phyloP scores from a whole-genome alignment of 2,797 vertebrate genomes.

The Anguilla marmorata region DNA sequence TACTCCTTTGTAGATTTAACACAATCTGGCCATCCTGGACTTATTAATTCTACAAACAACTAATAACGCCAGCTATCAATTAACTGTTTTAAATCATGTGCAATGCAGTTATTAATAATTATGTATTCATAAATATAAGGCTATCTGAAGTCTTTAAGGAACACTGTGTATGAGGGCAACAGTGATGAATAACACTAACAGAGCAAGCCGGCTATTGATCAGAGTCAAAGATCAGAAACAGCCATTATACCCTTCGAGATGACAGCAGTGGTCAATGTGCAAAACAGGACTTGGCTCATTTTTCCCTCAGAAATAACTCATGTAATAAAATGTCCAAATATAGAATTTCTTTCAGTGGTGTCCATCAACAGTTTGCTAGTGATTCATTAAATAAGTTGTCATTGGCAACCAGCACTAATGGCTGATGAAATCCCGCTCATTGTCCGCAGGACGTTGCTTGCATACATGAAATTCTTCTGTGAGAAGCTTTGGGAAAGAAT shows the following conservation, averaged over 20 bases:
- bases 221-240: background rate
- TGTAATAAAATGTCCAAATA: background rate
- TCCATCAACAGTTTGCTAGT: background rate
- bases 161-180: background rate
- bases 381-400: background rate
- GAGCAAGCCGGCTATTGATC: background rate
- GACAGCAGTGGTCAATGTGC: background rate
- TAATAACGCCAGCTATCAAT: background rate
- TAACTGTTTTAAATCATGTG: background rate
- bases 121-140: background rate
- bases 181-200: background rate
- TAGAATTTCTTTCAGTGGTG: background rate
- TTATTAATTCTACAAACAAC: too few species aligned
- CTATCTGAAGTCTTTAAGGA: background rate
- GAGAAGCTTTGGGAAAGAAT: background rate
- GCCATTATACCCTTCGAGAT: background rate
- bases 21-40: background rate
- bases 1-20: background rate
- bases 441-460: background rate
- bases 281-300: background rate
- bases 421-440: background rate
- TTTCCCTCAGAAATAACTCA: background rate
- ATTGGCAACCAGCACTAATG: background rate
- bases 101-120: background rate
- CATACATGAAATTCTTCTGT: background rate